Percentiles rank a stretch among this genome's conserved stretches.
phyloP scores from a whole-genome alignment of 2,113 vertebrate species.

The Sorex araneus region DNA sequence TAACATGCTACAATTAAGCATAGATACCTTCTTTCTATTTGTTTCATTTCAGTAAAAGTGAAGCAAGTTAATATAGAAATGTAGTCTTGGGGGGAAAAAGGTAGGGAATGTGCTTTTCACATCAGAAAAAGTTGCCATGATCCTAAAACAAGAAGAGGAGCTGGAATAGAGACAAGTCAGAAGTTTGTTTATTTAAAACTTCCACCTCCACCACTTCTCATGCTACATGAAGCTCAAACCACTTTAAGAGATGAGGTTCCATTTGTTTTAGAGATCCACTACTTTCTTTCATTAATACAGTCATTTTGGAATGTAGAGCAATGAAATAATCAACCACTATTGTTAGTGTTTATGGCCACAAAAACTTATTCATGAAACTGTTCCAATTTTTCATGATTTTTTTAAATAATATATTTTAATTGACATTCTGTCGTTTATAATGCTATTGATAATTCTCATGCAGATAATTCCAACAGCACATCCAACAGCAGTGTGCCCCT shows the following conservation, averaged over 20 bases:
- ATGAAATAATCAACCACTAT: background rate
- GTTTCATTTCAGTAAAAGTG: background rate
- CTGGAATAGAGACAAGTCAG: background rate
- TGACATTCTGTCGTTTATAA: no score
- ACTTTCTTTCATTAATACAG: slow-evolving; percentile 1
- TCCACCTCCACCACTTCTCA: background rate
- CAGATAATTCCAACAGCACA: no score
- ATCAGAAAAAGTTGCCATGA: background rate
- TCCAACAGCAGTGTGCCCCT: no score
- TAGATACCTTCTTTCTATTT: background rate
- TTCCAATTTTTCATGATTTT: background rate
- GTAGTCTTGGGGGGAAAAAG: background rate
- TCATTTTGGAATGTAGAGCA: background rate
- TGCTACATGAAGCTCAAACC: no score
- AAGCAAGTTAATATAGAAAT: background rate
- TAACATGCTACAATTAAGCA: background rate
- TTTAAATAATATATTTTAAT: no score
- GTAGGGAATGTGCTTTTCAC: background rate
- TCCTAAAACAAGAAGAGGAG: background rate
- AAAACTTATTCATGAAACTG: slow-evolving; percentile 42
- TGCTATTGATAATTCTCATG: no score
- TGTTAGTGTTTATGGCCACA: background rate
- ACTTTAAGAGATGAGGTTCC: no score
- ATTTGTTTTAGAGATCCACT: background rate
- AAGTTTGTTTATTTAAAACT: background rate